phyloP scores from a whole-genome alignment of 1,140 invertebrate species.

The Cataglyphis hispanica region DNA sequence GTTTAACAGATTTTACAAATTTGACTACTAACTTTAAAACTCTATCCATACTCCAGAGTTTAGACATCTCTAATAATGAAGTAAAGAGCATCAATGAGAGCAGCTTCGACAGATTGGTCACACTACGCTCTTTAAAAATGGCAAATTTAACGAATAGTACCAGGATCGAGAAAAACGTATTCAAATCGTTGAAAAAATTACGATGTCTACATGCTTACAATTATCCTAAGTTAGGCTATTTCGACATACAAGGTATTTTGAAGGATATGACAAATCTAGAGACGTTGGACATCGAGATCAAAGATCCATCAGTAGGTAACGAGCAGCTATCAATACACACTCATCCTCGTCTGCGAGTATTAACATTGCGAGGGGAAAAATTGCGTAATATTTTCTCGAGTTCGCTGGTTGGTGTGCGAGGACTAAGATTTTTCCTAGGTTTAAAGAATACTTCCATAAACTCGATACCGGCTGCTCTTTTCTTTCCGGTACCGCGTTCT shows the following conservation, averaged over 20 bases:
- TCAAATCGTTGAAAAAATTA: slow-evolving; percentile 91
- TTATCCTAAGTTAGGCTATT: slow-evolving; percentile 92
- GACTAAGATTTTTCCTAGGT: slow-evolving; percentile 89
- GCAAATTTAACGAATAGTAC: slow-evolving; percentile 90
- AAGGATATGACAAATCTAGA: slow-evolving; percentile 90
- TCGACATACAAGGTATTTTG: slow-evolving; percentile 93
- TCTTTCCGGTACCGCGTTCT: slow-evolving; percentile 96
- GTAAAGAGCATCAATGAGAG: slow-evolving; percentile 90
- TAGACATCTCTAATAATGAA: slow-evolving; percentile 94
- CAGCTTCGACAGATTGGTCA: slow-evolving; percentile 90
- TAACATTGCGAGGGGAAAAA: slow-evolving; percentile 92
- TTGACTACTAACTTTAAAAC: slow-evolving; percentile 83
- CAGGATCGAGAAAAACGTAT: slow-evolving; percentile 94
- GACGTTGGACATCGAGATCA: slow-evolving; percentile 93
- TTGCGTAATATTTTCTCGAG: slow-evolving; percentile 93
- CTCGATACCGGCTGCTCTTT: slow-evolving; percentile 91
- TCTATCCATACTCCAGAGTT: slow-evolving; percentile 89
- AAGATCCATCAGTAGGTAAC: slow-evolving; percentile 92
- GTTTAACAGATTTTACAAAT: slow-evolving; percentile 88
- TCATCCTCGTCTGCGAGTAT: slow-evolving; percentile 91
- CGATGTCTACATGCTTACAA: slow-evolving; percentile 90
- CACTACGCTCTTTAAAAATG: slow-evolving; percentile 89
- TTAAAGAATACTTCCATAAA: slow-evolving; percentile 93
- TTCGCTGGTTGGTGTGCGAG: slow-evolving; percentile 93
- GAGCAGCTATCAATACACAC: slow-evolving; percentile 93